Evolutionary conservation across 2,888 invertebrate genomes (phyloP), one percentile per base, ranked within the genome.

Genomic region (Napeogenes inachia): DNA sequence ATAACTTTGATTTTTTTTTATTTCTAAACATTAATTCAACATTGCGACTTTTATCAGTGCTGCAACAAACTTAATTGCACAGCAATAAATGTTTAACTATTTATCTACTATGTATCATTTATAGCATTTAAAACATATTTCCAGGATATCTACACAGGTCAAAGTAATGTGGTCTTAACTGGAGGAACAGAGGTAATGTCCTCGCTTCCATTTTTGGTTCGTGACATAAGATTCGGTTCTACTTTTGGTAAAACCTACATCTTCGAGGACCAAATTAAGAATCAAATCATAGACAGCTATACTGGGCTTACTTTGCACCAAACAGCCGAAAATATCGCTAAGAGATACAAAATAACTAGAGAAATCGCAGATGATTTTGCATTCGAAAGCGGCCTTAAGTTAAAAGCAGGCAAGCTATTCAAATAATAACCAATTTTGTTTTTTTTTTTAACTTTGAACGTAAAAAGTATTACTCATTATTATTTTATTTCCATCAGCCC

Each of bases 141-240:
- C 50, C 75, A 96, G 95, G 98, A 98, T 75, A 98, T 99, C 63
- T 71, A 93, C 67, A 88, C 94, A 54, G 97, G 97, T 33, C 94
- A 94, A 68, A 94, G 97, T 5, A 93, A 95, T 69, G 92, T 99
- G 58, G 95, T 95, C 4, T 85, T 99, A 50, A 94, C 97, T 21
- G 99, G 98, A 47, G 99, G 99, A 1, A 93, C 95, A 45, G 99
- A 99, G 75, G 96, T 95, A 76, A 99, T 99, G 99, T 97, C 97
- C 4, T 94, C 96, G 74, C 84, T 95, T 6, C 99, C 99, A 0
- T 96, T 95, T 79, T 91, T 95, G 32, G 95, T 96, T 0, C 92
- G 98, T 62, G 94, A 95, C 74, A 89, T 96, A n/a, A 93, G 99
- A 46, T 99, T 97, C 82, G 99, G 99, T 4, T 94, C 96, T 6